Evolutionary conservation across 2,113 vertebrate species (phyloP), one percentile per base, ranked within the genome.

Genomic region (Dasypus novemcinctus): DNA sequence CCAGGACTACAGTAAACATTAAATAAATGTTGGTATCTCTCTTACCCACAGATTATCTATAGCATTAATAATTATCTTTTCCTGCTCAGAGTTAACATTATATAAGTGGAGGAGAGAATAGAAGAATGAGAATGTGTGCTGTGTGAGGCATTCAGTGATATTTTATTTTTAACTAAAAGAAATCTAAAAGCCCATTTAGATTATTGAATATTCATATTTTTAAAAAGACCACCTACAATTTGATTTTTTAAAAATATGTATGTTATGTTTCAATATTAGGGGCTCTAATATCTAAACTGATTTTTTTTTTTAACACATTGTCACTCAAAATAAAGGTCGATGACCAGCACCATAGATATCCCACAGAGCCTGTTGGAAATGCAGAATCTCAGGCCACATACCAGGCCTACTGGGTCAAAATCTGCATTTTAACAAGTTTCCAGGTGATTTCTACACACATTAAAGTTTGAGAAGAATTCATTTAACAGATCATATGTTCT

Each of bases 161-260:
- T 54, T 76, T 74, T 31, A 33, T 36, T 68, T 63, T 29, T 38
- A 89, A 21, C n/a, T 71, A 74, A 93, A 92, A 81, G 8, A 89
- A 82, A 95, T 71, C 23, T 49, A 71, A 83, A 91, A 57, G 15
- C 33, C 14, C 3, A 63, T n/a, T 33, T n/a, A 17, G 86, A 80
- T 64, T 95, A 54, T 23, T 54, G 12, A 72, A 14, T 88, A 87
- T 33, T 90, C 7, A 1, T 86, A 87, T 68, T 83, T 95, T 86
- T 75, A 3, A 46, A 68, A 59, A 90, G 2, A 21, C 90, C 75
- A 46, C 5, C 43, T 86, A 41, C 52, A 74, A 59, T 75, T 74
- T 93, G 57, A 90, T 86, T 94, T 90, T 88, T 59, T 20, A 21
- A 86, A 90, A 76, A 84, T 61, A 46, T n/a, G n/a, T 92, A 2